A percentile compares a stretch with the other conserved stretches of the same genome.
These are phyloP conservation scores for Diarsia brunnea DNA, from an alignment of 2,888 invertebrate genomes.

Conservation along the genomic window DNA sequence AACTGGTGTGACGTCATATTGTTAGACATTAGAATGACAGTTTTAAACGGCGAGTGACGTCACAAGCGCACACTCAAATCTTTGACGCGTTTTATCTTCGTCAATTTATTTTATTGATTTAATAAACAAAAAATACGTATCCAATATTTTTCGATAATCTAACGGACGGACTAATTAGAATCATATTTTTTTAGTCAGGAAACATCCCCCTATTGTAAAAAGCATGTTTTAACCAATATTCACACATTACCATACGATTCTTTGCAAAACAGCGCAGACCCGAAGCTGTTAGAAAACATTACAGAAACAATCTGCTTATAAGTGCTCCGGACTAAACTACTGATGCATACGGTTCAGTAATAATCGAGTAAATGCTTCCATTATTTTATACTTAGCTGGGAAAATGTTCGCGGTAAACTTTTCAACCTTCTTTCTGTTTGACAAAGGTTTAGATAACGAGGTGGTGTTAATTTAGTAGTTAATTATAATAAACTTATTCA, in stretches of 20 bases:
- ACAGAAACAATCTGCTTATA: constrained; percentile 56
- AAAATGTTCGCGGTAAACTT: constrained; percentile 12
- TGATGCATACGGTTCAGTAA: constrained; percentile 18
- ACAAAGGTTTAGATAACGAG: neutral
- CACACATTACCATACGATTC: constrained; percentile 19
- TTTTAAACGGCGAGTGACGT: too few relatives aligned
- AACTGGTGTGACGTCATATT: too few relatives aligned
- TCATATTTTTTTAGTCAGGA: too few relatives aligned
- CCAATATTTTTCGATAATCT: too few relatives aligned
- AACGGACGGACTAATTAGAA: too few relatives aligned
- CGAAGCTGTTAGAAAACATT: constrained; percentile 25
- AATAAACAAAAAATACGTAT: too few relatives aligned
- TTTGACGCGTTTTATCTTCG: too few relatives aligned
- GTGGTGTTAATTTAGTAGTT: neutral
- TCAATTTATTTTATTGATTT: too few relatives aligned
- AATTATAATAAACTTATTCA: neutral
- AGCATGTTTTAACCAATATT: constrained; percentile 8
- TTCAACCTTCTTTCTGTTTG: neutral
- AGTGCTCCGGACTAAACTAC: constrained; percentile 36
- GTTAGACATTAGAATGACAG: too few relatives aligned
- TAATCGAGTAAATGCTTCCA: constrained; percentile 40
- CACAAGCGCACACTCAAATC: too few relatives aligned
- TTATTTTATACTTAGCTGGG: constrained; percentile 23
- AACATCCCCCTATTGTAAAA: constrained; percentile 1
- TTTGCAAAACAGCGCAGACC: neutral